phyloP scores from a whole-genome alignment of 1,140 invertebrate species.

The Melanaphis sacchari region DNA sequence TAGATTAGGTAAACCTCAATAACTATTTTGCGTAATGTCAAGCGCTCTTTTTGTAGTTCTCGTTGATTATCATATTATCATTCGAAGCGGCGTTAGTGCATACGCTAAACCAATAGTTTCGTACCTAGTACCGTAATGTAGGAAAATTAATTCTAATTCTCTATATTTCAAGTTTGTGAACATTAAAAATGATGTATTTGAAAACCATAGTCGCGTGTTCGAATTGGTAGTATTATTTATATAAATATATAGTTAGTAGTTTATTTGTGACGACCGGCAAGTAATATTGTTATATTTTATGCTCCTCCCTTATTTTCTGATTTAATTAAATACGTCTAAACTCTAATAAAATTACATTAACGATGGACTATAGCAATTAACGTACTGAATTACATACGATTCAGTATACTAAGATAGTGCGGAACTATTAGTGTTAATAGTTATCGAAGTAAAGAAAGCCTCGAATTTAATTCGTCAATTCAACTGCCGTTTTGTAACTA shows the following conservation, averaged over 20 bases:
- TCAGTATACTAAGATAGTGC: neutral
- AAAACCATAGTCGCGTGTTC: conserved; percentile 19
- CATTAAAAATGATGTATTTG: conserved; percentile 14
- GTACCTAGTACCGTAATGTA: conserved; percentile 28
- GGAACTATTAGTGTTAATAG: neutral
- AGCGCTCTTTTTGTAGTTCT: neutral
- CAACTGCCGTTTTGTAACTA: neutral
- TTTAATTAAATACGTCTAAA: neutral
- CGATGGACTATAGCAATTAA: neutral
- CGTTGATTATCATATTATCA: neutral
- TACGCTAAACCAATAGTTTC: conserved; percentile 29
- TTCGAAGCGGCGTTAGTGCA: neutral
- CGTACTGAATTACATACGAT: neutral
- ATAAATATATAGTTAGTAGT: neutral
- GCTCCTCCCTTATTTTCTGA: too few relatives aligned
- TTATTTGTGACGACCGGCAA: neutral
- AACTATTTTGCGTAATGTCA: neutral
- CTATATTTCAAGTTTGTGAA: neutral
- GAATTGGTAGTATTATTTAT: neutral
- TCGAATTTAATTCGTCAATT: neutral
- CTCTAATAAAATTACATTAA: neutral
- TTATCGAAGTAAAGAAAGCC: neutral
- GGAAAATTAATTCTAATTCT: conserved; percentile 25
- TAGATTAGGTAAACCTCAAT: neutral
- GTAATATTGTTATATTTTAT: neutral